Evolutionary conservation across 2,888 invertebrate species (phyloP).

Genomic region (Apamea crenata): DNA sequence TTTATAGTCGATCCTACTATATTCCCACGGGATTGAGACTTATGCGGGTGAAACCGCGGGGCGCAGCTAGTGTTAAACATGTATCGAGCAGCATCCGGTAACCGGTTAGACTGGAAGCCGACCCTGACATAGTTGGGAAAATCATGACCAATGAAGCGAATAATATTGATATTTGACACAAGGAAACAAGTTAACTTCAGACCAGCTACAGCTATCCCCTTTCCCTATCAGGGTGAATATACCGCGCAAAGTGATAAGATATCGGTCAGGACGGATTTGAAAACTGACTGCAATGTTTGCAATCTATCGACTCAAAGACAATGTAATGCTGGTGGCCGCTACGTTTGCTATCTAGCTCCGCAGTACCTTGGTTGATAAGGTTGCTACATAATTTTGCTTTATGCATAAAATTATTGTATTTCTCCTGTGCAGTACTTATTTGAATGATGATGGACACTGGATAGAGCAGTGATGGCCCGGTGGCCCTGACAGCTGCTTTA

Average conservation of each 20-base stretch:
- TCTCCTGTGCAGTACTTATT: background rate
- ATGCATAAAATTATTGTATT: background rate
- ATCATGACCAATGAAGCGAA: background rate
- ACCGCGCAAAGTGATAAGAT: constrained; percentile 15
- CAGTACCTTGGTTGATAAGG: constrained; percentile 6
- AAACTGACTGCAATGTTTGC: constrained; percentile 18
- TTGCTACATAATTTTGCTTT: background rate
- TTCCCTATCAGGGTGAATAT: background rate
- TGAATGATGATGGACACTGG: background rate
- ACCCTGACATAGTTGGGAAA: background rate
- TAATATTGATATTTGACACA: background rate
- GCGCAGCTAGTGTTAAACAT: background rate
- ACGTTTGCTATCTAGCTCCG: background rate
- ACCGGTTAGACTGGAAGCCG: background rate
- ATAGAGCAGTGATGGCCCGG: background rate
- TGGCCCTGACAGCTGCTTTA: background rate
- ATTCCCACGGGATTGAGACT: too few species aligned
- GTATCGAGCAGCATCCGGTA: background rate
- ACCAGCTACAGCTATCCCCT: background rate
- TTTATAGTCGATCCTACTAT: too few species aligned
- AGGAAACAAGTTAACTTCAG: background rate
- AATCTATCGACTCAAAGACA: constrained; percentile 44
- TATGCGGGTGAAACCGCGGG: background rate
- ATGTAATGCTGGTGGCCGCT: constrained; percentile 1
- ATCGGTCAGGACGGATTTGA: constrained; percentile 20